Evolutionary conservation across 1,140 invertebrate genomes (phyloP).

Genomic region (Pteromalus puparum): DNA sequence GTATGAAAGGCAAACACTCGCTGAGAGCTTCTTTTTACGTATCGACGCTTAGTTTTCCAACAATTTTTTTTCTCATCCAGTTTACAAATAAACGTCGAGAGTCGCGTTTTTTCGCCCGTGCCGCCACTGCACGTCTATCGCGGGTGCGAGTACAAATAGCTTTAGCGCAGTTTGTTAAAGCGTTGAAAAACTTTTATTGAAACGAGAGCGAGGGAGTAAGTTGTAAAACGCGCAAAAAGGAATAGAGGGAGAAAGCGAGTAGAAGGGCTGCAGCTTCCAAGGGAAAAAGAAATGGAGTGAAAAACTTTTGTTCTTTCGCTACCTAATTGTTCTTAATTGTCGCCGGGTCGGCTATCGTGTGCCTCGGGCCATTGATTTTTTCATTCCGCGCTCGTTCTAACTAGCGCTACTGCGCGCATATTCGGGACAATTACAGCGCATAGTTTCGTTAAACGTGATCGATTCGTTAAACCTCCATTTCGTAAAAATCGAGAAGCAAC

Average conservation of each 20-base stretch:
- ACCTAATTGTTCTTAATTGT: slow-evolving; percentile 1
- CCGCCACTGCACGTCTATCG: background rate
- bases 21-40: background rate
- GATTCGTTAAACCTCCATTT: no score
- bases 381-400: background rate
- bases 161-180: background rate
- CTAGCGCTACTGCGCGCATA: background rate
- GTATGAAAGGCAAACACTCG: background rate
- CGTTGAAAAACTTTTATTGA: slow-evolving; percentile 1
- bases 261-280: no score
- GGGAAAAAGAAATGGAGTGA: background rate
- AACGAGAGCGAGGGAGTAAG: background rate
- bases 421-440: background rate
- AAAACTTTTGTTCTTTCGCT: slow-evolving; percentile 4
- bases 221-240: background rate
- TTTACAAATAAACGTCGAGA: no score
- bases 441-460: no score
- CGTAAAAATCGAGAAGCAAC: background rate
- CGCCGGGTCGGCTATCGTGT: background rate
- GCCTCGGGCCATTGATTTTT: background rate
- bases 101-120: no score
- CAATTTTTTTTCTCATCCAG: background rate
- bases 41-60: background rate
- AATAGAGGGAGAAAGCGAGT: no score
- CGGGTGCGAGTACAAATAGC: background rate